Percentiles rank a stretch among this genome's conserved stretches.
These are phyloP conservation scores for Ichneumoninae sp. DNA, from an alignment of 2,888 invertebrate genomes.

Conservation along the genomic window DNA sequence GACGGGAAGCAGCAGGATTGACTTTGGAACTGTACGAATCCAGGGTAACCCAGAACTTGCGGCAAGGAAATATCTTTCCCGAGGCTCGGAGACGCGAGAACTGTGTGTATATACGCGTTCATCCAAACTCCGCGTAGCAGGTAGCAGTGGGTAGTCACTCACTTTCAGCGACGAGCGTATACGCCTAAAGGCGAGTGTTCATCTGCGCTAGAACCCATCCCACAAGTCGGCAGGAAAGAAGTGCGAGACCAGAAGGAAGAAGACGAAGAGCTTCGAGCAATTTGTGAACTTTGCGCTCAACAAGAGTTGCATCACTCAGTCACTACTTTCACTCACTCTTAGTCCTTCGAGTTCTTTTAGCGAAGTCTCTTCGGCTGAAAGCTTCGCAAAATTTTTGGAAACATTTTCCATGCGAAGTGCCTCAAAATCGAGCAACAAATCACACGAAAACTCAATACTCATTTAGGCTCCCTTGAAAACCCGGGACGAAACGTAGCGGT, in stretches of 20 bases:
- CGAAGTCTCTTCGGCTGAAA: conserved; percentile 10
- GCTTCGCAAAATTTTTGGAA: conserved; percentile 12
- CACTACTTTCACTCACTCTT: conserved; percentile 4
- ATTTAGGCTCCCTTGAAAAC: neutral
- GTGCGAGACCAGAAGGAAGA: conserved; percentile 22
- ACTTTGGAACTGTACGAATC: conserved; percentile 63
- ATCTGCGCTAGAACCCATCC: conserved; percentile 27
- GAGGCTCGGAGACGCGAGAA: conserved; percentile 33
- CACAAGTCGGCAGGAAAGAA: conserved; percentile 7
- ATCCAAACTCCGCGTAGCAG: conserved; percentile 18
- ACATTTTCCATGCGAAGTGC: neutral
- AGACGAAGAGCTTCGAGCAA: conserved; percentile 44
- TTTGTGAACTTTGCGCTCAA: conserved; percentile 52
- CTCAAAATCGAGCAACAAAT: neutral
- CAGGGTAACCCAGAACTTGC: conserved; percentile 59
- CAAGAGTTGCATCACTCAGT: conserved; percentile 37
- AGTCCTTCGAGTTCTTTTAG: conserved; percentile 5
- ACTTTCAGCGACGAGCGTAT: conserved; percentile 1
- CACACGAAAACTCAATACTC: neutral
- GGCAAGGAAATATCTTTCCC: conserved; percentile 49
- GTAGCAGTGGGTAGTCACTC: conserved; percentile 8
- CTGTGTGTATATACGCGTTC: conserved; percentile 31
- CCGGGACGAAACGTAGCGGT: neutral
- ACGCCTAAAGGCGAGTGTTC: conserved; percentile 17
- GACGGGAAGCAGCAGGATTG: conserved; percentile 45